Base-by-base conservation (phyloP, 2,888 invertebrate genomes). In the Cordilura impudica region DNA sequence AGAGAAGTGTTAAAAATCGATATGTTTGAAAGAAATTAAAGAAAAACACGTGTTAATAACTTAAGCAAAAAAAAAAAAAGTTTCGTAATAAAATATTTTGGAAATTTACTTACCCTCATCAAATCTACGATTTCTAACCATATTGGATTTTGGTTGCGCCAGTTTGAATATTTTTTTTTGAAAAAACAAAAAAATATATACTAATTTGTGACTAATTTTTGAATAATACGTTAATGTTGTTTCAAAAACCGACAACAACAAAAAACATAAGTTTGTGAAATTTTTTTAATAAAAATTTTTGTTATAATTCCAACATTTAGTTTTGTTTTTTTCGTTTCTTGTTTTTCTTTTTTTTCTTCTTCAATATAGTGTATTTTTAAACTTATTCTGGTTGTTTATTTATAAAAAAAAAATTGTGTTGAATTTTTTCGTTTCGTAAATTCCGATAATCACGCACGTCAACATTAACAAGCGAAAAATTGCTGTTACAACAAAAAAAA, bases 81-180 rank as follows among this genome's bases (percentile, higher is more conserved):
- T 29, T 6, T 19, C 10, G 18, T 4, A 49, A 49, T 23, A 12
- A 26, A 23, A 10, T 39, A 43, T 18, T 49, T 39, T 1, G 1
- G 8, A 16, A 1, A n/a, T 2, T 2, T 61, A 82, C 85, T 81
- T 84, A 88, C 88, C 87, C 82, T 88, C 85, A 83, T 88, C 88
- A 81, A 85, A 88, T 84, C 87, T 83, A 66, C 88, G 87, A 83
- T 87, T 87, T 83, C 87, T 88, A 77, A 88, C 88, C 88, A 88
- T 86, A 70, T 69, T 84, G 19, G 66, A 43, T 45, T 72, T 79
- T 58, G 61, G 18, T 58, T 72, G 54, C 29, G 61, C 18, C 67
- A 58, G 26, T 31, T 63, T 72, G 39, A 21, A 35, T 8, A 21
- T 51, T 47, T 23, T 12, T 6, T 67, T 26, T 53, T n/a, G 8